phyloP scores from a whole-genome alignment of 2,113 vertebrate genomes.

The Myocastor coypus region DNA sequence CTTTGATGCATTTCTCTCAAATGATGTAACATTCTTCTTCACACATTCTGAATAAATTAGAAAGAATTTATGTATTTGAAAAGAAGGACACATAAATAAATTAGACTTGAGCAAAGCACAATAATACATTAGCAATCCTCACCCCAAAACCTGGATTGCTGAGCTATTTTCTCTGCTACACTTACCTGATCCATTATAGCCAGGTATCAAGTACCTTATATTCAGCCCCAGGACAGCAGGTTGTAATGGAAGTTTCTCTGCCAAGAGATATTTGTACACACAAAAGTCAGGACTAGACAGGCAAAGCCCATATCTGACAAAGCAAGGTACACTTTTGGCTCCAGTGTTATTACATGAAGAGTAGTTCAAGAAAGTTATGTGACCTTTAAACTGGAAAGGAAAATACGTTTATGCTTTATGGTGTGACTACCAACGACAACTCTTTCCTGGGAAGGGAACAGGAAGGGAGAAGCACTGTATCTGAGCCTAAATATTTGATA shows the following conservation, averaged over 20 bases:
- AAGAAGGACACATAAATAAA: background rate
- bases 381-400: conserved; percentile 51
- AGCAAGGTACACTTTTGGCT: conserved; percentile 42
- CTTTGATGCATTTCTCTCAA: background rate
- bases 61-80: conserved; percentile 8
- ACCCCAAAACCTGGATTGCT: background rate
- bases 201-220: background rate
- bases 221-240: conserved; percentile 12
- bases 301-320: conserved; percentile 33
- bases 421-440: background rate
- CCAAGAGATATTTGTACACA: conserved; percentile 4
- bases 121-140: background rate
- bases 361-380: conserved; percentile 47
- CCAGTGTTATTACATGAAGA: conserved; percentile 12
- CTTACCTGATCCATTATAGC: background rate
- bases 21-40: background rate
- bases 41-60: background rate
- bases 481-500: background rate
- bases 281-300: conserved; percentile 10
- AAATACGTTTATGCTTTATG: background rate
- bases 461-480: background rate
- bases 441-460: background rate
- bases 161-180: background rate
- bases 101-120: background rate
- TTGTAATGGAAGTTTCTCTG: conserved; percentile 24